Evolutionary conservation across 2,113 vertebrate genomes (phyloP).

Genomic region (Pandion haliaetus): DNA sequence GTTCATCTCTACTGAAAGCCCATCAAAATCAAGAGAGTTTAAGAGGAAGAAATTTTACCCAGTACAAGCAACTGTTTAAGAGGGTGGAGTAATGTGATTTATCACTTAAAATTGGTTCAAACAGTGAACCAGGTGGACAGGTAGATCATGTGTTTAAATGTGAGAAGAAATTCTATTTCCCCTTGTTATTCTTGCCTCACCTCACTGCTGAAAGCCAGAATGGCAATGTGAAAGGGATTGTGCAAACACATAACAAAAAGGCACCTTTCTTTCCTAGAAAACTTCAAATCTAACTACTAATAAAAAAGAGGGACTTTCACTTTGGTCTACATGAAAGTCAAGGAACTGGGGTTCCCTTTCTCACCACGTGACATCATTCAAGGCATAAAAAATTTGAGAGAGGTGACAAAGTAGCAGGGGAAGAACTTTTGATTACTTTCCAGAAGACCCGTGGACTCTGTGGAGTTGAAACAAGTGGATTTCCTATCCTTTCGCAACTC

Average conservation of each 20-base stretch:
- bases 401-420: not conserved
- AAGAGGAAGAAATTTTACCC: not conserved
- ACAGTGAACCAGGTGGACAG: fast-evolving
- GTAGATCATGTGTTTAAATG: not conserved
- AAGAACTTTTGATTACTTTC: not conserved
- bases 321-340: not conserved
- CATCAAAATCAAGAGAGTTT: not conserved
- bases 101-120: not conserved
- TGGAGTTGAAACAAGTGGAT: not conserved
- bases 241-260: not conserved
- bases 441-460: not conserved
- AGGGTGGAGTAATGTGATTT: not conserved
- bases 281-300: not conserved
- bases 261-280: not conserved
- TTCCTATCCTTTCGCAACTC: not conserved
- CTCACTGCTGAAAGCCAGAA: not conserved
- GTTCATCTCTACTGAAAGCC: not conserved
- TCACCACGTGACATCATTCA: fast-evolving
- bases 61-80: not conserved
- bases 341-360: fast-evolving
- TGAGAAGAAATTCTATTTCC: not conserved
- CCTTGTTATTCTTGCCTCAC: not conserved
- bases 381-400: not conserved
- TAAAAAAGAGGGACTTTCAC: not conserved
- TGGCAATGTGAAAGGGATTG: not conserved